Conservation (phyloP, 2,113 vertebrate genomes). For the Turdus rufiventris region DNA sequence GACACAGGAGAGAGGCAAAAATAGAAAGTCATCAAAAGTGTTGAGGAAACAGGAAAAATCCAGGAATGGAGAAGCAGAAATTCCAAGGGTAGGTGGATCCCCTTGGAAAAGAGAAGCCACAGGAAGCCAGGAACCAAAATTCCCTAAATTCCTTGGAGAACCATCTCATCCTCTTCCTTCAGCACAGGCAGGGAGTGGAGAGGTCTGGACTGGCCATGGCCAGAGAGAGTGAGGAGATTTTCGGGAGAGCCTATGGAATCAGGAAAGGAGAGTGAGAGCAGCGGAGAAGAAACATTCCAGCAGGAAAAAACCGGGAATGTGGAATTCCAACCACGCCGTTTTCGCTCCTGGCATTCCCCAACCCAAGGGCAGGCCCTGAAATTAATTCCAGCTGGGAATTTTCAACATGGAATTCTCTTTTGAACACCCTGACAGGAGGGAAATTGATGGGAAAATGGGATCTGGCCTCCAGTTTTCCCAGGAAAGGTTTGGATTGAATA, state of each 20-base stretch:
- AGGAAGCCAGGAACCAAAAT: neutral
- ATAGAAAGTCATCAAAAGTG: neutral
- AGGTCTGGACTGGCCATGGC: slow-evolving; percentile 74
- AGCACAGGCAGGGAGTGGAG: slow-evolving; percentile 70
- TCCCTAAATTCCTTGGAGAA: slow-evolving; percentile 68
- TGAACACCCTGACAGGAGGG: neutral
- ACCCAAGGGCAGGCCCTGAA: neutral
- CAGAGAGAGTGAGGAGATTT: slow-evolving; percentile 78
- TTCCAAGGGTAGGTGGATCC: neutral
- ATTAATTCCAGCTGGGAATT: neutral
- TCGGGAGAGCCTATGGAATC: slow-evolving; percentile 72
- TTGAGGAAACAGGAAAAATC: neutral
- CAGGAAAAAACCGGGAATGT: rapidly evolving
- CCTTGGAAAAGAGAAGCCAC: neutral
- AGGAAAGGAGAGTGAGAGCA: slow-evolving; percentile 15
- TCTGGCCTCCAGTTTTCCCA: rapidly evolving
- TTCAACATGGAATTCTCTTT: neutral
- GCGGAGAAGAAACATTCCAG: neutral
- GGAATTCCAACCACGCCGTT: neutral
- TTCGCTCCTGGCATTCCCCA: neutral
- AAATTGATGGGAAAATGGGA: neutral
- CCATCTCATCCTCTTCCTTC: slow-evolving; percentile 78
- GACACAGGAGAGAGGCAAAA: neutral
- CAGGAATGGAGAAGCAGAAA: neutral
- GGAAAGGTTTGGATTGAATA: neutral